Base-by-base conservation (phyloP, 2,888 invertebrate genomes). In the Rhimphoctona megacephalus region DNA sequence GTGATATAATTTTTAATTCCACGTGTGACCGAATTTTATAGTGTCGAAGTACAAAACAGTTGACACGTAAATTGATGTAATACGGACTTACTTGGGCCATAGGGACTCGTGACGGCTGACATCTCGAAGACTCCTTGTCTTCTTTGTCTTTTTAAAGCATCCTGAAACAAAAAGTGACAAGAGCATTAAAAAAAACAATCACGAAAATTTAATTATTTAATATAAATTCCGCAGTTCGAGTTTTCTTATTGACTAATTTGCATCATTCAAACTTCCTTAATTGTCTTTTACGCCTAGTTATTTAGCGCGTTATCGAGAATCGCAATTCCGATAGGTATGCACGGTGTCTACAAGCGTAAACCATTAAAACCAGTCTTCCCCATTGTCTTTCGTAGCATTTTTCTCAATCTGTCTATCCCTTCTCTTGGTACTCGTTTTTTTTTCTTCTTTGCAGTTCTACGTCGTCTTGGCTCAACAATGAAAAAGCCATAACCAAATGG, bases 21-120 rank as follows among this genome's bases (percentile, higher is more conserved):
- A 72, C 39, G 22, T 25, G n/a, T 78, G 3, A 57, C 25, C 57
- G 14, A 14, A 57, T 30, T 61, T 6, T 5, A 30, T 17, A 5
- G 30, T 57, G 25, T 57, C 25, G 25, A 25, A 25, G 57, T 57
- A 14, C 14, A 4, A 14, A 22, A 14, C 14, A 14, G 57, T 25
- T 57, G 57, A 57, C 57, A 30, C 30, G 25, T 2, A 69, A 14
- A 61, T 22, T 43, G 9, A 25, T 8, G 8, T 33, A 39, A 46
- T 36, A 76, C n/a, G 67, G n/a, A 92, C 94, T 94, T 92, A 94
- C 94, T 93, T 90, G 94, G 94, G 92, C 94, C 94, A 93, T 94
- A 94, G 89, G 94, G 94, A 91, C 94, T 94, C 90, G 94, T 94
- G 91, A 94, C 94, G 91, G 94, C 93, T 90, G 94, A 94, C 94